Conservation (phyloP, 2,797 vertebrate genomes). For the Mycteria americana region DNA sequence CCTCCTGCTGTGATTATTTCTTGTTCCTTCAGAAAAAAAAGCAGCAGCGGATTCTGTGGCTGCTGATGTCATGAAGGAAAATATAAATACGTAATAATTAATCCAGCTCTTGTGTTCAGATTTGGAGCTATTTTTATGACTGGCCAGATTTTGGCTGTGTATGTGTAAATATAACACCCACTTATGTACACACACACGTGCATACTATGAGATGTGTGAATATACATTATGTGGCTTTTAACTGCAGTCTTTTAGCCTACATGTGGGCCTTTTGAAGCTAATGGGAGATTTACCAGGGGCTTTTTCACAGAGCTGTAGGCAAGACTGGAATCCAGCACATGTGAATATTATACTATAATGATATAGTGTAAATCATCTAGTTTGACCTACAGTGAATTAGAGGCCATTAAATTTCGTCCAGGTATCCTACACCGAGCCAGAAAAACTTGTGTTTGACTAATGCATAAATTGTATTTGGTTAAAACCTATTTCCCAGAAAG, state of each 20-base stretch:
- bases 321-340: slow-evolving; percentile 45
- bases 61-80: background rate
- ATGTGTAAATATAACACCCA: slow-evolving; percentile 38
- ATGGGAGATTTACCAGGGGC: slow-evolving; percentile 69
- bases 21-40: background rate
- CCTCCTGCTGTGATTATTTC: background rate
- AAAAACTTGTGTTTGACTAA: slow-evolving; percentile 61
- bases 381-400: slow-evolving; percentile 55
- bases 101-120: background rate
- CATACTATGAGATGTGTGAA: slow-evolving; percentile 5
- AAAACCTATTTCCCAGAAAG: slow-evolving; percentile 40
- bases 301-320: slow-evolving; percentile 69
- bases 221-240: slow-evolving; percentile 57
- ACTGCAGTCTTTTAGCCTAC: slow-evolving; percentile 34
- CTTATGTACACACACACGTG: slow-evolving; percentile 36
- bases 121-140: background rate
- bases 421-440: slow-evolving; percentile 26
- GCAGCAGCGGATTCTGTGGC: background rate
- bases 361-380: background rate
- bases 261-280: slow-evolving; percentile 64
- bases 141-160: background rate
- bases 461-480: slow-evolving; percentile 45
- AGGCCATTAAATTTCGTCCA: slow-evolving; percentile 48
- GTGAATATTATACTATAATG: slow-evolving; percentile 47
- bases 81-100: background rate